These are phyloP conservation scores for Nesidiocoris tenuis DNA, from an alignment of 2,888 invertebrate genomes.

Conservation along the genomic window DNA sequence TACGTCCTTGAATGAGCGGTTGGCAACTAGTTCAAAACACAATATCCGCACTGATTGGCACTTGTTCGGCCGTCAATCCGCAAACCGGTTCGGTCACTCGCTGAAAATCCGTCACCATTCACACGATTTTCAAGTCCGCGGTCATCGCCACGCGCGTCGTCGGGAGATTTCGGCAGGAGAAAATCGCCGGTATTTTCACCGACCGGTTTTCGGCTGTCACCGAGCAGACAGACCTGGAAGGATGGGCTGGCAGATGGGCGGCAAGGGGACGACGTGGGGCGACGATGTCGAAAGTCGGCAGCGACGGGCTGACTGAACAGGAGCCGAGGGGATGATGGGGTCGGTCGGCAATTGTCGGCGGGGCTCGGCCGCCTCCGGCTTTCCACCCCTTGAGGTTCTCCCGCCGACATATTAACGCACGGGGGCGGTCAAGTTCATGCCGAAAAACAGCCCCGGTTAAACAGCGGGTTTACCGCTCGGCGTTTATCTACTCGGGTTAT, in stretches of 20 bases:
- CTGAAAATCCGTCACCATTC: too few relatives aligned
- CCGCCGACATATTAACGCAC: background rate
- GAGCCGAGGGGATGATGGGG: background rate
- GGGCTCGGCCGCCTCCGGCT: background rate
- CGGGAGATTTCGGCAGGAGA: too few relatives aligned
- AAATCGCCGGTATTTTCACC: too few relatives aligned
- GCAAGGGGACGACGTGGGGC: background rate
- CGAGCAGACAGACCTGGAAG: background rate
- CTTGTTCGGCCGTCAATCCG: too few relatives aligned
- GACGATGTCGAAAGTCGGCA: background rate
- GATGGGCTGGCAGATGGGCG: background rate
- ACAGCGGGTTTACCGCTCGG: background rate
- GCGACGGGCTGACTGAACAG: background rate
- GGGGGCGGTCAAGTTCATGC: background rate
- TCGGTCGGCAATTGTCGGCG: background rate
- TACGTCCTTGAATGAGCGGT: too few relatives aligned
- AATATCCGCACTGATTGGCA: too few relatives aligned
- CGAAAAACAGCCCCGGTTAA: background rate
- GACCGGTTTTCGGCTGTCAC: background rate
- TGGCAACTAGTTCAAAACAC: too few relatives aligned
- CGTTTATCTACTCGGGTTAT: too few relatives aligned
- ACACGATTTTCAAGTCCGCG: background rate
- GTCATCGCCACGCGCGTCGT: background rate
- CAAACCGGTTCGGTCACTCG: too few relatives aligned
- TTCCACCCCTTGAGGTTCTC: background rate